Base-by-base conservation (phyloP, 2,888 invertebrate species). In the Axea sp. region DNA sequence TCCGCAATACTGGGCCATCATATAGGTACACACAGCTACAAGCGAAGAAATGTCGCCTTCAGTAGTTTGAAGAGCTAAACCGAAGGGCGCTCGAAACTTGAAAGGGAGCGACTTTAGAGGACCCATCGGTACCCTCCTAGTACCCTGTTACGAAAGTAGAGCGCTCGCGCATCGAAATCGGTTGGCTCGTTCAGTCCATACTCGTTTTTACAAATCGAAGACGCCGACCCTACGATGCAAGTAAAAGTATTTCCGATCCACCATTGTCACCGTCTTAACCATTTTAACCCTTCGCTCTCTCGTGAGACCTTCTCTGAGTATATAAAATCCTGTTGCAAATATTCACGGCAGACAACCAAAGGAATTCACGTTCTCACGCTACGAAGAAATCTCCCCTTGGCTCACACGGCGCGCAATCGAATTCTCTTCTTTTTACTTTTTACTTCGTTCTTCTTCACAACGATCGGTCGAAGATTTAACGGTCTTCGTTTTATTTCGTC, bases 321-420 rank as follows among this genome's bases (percentile, higher is more conserved):
- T 76, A 78, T 80, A 76, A 35, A 72, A 75, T 71, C 84, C 84
- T 85, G 80, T 35, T 83, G 77, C 60, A 64, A 73, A 64, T 77
- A 79, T 81, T 82, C 80, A 77, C 71, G 74, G 59, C 73, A 71
- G 76, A 80, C 81, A 82, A 82, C 81, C 80, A 79, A 79, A 79
- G 78, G 81, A 79, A 77, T 77, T 68, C 77, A 75, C 78, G 79
- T 84, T 83, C 83, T 83, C 84, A 85, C 85, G 84, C 80, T 78
- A 75, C 35, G 49, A 68, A 67, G 67, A 76, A 71, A 73, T 72
- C 76, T 57, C 68, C 73, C 62, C 47, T 53, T 51, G 57, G 57
- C 43, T 35, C 55, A 65, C 73, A 49, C 73, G 55, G 8, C 30
- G 67, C 35, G 55, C 55, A 53, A 67, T 55, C 73, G 55, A 55